A percentile compares a stretch with the other conserved stretches of the same genome.
These are phyloP conservation scores for Capra hircus DNA, from an alignment of 2,113 vertebrate species.

Conservation along the genomic window DNA sequence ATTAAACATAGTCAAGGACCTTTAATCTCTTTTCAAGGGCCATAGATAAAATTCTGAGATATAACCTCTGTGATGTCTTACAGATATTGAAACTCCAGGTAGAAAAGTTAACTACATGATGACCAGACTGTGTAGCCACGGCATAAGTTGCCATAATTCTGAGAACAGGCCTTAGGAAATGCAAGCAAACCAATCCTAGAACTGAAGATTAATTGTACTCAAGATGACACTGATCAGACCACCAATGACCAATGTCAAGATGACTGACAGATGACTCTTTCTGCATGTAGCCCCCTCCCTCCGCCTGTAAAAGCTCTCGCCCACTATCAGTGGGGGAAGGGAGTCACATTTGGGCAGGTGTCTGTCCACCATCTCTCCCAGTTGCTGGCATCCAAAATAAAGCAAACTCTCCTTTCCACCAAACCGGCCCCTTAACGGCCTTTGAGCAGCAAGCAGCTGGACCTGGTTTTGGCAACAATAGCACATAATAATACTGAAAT, in stretches of 20 bases:
- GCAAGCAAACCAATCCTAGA: not conserved
- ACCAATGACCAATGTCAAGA: not conserved
- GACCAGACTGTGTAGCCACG: not conserved
- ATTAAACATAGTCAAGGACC: not conserved
- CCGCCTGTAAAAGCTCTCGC: not conserved
- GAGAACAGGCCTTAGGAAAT: not conserved
- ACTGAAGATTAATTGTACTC: not conserved
- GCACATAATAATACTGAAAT: not conserved
- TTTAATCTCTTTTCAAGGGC: not conserved
- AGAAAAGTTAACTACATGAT: not conserved
- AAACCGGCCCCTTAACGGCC: fast-evolving
- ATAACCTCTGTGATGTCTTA: not conserved
- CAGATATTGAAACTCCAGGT: not conserved
- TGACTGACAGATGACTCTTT: not conserved
- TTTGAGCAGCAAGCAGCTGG: not conserved
- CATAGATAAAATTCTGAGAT: not conserved
- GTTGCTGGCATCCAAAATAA: not conserved
- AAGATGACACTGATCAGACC: not conserved
- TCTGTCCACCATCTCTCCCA: not conserved
- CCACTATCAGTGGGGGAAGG: not conserved
- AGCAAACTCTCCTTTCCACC: not conserved
- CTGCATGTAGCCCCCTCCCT: not conserved
- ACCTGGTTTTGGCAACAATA: not conserved
- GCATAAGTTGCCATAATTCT: not conserved
- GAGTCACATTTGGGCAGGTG: not conserved